Base-by-base conservation (phyloP, 1,140 invertebrate species). In the Pseudomyrmex gracilis region DNA sequence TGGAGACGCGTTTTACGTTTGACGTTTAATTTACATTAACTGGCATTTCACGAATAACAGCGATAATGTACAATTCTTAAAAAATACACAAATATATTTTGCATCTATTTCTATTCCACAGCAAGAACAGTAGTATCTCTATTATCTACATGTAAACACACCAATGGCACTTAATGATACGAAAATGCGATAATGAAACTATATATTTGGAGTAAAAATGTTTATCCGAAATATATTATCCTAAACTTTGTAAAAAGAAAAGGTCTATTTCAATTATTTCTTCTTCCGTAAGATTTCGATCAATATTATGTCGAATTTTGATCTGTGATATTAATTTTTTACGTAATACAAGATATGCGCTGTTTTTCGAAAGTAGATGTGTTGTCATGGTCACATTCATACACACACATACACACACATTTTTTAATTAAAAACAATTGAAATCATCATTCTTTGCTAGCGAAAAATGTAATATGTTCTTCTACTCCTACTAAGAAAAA, bases 91-190 rank as follows among this genome's bases (percentile, higher is more conserved):
- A 70, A 47, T 70, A 70, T 17, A n/a, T n/a, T n/a, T n/a, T 68
- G 12, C 55, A 68, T 53, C 83, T 88, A 90, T 92, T 92, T 92
- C 91, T 92, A 92, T 92, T 92, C 91, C 91, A 92, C 91, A 92
- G 83, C 82, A 91, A 87, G 73, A 78, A 84, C 67, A 83, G 60
- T 45, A 77, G 5, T 22, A 47, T 49, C 1, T 13, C 17, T 57
- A 73, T 51, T 82, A 74, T 73, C 22, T 82, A 74, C 8, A 73
- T 9, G 47, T 34, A 45, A 24, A 34, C 9, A 76, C 1, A 74
- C 12, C 43, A 17, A 53, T n/a, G 12, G 17, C 22, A 34, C 9
- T 5, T 4, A 43, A 43, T 10, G 9, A 45, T 49, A 76, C 12
- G 2, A 2, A 24, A 64, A 67, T 77, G 34, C 24, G 24, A 70